Evolutionary conservation across 1,140 invertebrate genomes (phyloP), one percentile per base, ranked within the genome.

Genomic region (Polypedilum vanderplanki): DNA sequence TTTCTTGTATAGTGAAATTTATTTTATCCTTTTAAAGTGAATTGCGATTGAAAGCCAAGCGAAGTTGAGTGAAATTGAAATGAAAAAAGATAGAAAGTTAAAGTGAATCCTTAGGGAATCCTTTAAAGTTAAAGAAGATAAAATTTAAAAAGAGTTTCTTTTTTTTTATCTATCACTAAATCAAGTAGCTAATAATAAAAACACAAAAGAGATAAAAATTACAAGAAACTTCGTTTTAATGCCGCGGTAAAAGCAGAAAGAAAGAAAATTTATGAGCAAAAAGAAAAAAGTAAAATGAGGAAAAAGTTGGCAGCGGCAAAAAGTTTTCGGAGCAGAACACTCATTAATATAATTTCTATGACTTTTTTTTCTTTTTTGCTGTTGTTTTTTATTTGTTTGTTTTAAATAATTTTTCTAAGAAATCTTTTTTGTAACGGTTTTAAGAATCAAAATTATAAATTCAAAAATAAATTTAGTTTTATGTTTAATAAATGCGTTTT

Each of bases 301-400:
- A 57, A 57, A 57, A 57, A 57, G 46, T 57, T 57, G 46, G 46
- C 46, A 57, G 46, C 46, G 46, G 24, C 46, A 57, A 70, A 57
- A 57, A 70, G 65, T 70, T 70, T 70, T 70, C 65, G 65, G 65
- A 70, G 65, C 65, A 70, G 65, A 70, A 70, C 65, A 70, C 10
- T 70, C 65, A 70, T 70, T 70, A 70, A 70, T 70, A 70, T 20
- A 70, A 20, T 70, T 70, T 70, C 20, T 70, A 20, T 70, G n/a
- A 20, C 20, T 70, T 70, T 18, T 20, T 70, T 18, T 70, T 67
- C 15, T 70, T 70, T 18, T 20, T 70, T 70, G 17, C 18, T 57
- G 46, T 70, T 18, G 15, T 1, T 70, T 67, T 17, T 67, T 67
- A n/a, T 18, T 18, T 70, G n/a, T 57, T 57, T 57, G 1, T 57